Evolutionary conservation across 2,797 vertebrate species (phyloP).

Genomic region (Melanogrammus aeglefinus): DNA sequence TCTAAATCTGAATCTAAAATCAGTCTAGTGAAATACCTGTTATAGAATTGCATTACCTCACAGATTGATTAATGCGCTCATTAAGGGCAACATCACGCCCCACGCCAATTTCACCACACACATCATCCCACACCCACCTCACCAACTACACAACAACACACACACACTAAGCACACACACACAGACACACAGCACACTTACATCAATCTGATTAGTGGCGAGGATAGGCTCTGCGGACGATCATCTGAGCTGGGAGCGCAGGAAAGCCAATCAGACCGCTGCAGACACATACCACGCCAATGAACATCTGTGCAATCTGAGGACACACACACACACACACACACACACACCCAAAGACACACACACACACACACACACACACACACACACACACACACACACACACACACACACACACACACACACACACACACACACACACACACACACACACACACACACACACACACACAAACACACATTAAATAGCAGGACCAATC

Average conservation of each 20-base stretch:
- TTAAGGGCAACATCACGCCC: too few relatives aligned
- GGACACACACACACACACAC: constrained; percentile 16
- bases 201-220: constrained; percentile 24
- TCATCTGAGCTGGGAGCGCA: neutral
- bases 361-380: too few relatives aligned
- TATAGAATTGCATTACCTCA: too few relatives aligned
- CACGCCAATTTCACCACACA: too few relatives aligned
- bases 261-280: constrained; percentile 32
- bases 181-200: neutral
- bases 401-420: constrained; percentile 5
- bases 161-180: neutral
- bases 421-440: constrained; percentile 29
- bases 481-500: too few relatives aligned
- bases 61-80: too few relatives aligned
- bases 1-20: too few relatives aligned
- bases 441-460: constrained; percentile 6
- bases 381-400: too few relatives aligned
- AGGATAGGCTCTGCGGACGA: constrained; percentile 32
- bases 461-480: too few relatives aligned
- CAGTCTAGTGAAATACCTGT: too few relatives aligned
- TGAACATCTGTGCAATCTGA: constrained; percentile 62
- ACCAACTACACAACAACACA: neutral
- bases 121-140: neutral
- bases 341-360: neutral
- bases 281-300: constrained; percentile 46